Base-by-base conservation (phyloP, 2,113 vertebrate species). In the Barbus barbus region DNA sequence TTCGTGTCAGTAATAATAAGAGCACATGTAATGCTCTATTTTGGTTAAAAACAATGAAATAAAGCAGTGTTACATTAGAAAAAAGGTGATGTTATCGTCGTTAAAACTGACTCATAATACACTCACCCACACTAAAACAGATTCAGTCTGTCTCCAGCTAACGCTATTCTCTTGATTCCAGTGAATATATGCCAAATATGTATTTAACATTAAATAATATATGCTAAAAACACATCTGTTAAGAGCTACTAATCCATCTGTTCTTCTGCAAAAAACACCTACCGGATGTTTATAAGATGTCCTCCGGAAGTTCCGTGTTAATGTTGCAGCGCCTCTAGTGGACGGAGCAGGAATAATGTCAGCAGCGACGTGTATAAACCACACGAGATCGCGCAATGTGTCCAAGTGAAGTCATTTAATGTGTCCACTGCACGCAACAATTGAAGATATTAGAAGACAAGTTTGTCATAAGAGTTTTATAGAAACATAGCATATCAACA, bases 281-380 rank as follows among this genome's bases (percentile, higher is more conserved):
- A 38, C 63, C 80, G 80, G 80, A 82, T 82, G 80, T 82, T 82
- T 82, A 26, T 3, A 56, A 51, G 13, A 8, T 7, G 8, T 58
- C 20, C 3, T 48, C 13, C 24, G 3, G 4, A 3, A 0, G 18
- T 53, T 11, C 11, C 3, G 46, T 5, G 8, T n/a, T 9, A 36
- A 56, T n/a, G 13, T 56, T 4, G 36, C 31, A 82, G 80, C 80
- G 80, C 65, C 80, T 36, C 65, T 20, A 41, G 80, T 36, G 78
- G 61, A 69, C 44, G 22, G 5, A 18, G 3, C 48, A 2, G 24
- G 11, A 6, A 4, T 46, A 46, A 11, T 0, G n/a, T 11, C 13
- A n/a, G n/a, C n/a, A n/a, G n/a, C n/a, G n/a, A n/a, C n/a, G n/a
- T n/a, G n/a, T n/a, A n/a, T n/a, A n/a, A n/a, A n/a, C n/a, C n/a